A percentile compares a stretch with the other conserved stretches of the same genome.
Conservation (phyloP, 2,888 invertebrate genomes). For the Andrena praecox region DNA sequence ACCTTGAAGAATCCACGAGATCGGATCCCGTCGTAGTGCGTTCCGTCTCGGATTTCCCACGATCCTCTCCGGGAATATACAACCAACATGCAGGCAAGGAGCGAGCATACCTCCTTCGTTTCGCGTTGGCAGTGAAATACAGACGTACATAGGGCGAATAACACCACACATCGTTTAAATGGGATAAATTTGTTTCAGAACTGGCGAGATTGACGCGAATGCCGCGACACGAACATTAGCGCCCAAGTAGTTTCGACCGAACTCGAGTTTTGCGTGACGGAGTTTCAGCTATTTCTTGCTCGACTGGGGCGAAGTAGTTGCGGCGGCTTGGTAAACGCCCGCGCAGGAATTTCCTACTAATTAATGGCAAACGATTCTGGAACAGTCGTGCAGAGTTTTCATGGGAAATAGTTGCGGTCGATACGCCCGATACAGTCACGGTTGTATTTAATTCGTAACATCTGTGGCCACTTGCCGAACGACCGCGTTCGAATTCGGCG, state of each 20-base stretch:
- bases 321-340: not conserved
- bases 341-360: conserved; percentile 19
- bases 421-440: not conserved
- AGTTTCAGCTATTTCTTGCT: not conserved
- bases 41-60: not conserved
- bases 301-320: not conserved
- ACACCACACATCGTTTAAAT: not conserved
- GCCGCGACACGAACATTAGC: not conserved
- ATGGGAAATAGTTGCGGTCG: conserved; percentile 4
- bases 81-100: not conserved
- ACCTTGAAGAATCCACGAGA: conserved; percentile 3
- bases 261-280: not conserved
- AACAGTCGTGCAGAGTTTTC: conserved; percentile 9
- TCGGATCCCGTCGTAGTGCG: conserved; percentile 1
- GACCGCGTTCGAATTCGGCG: not conserved
- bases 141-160: not conserved
- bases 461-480: conserved; percentile 21
- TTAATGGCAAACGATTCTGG: conserved; percentile 11
- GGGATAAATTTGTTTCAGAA: not conserved
- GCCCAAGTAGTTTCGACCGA: not conserved
- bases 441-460: conserved; percentile 31
- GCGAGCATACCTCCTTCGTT: not conserved
- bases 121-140: not conserved
- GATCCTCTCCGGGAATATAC: not conserved
- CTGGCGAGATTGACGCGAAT: not conserved